phyloP scores from a whole-genome alignment of 1,140 invertebrate species.

The Eriosoma lanigerum region DNA sequence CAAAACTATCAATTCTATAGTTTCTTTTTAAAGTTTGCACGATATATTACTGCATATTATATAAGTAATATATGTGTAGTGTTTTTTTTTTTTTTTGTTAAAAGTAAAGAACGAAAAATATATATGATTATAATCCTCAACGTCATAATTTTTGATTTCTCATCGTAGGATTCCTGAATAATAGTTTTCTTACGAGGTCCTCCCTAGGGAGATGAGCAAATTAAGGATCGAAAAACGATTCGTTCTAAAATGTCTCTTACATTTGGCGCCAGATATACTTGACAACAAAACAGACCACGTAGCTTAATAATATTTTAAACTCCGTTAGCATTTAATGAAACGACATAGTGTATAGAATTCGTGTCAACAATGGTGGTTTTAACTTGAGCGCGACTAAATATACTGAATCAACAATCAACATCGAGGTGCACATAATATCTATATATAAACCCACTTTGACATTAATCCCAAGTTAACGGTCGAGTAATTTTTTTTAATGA shows the following conservation, averaged over 20 bases:
- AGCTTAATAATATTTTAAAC: not conserved
- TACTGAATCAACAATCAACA: slow-evolving; percentile 26
- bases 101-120: too few relatives aligned
- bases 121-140: not conserved
- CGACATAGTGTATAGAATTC: not conserved
- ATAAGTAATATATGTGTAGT: too few relatives aligned
- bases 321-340: not conserved
- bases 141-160: not conserved
- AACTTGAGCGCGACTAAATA: not conserved
- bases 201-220: not conserved
- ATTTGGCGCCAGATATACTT: slow-evolving; percentile 11
- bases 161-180: too few relatives aligned
- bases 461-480: slow-evolving; percentile 2
- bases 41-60: too few relatives aligned
- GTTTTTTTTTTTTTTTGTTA: too few relatives aligned
- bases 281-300: not conserved
- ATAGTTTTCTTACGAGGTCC: not conserved
- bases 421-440: not conserved
- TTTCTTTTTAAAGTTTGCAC: too few relatives aligned
- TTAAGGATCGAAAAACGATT: not conserved
- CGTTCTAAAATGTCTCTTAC: not conserved
- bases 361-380: not conserved
- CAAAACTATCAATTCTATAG: too few relatives aligned
- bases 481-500: slow-evolving; percentile 33
- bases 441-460: not conserved